Base-by-base conservation (phyloP, 2,113 vertebrate species). In the Casuarius casuarius region DNA sequence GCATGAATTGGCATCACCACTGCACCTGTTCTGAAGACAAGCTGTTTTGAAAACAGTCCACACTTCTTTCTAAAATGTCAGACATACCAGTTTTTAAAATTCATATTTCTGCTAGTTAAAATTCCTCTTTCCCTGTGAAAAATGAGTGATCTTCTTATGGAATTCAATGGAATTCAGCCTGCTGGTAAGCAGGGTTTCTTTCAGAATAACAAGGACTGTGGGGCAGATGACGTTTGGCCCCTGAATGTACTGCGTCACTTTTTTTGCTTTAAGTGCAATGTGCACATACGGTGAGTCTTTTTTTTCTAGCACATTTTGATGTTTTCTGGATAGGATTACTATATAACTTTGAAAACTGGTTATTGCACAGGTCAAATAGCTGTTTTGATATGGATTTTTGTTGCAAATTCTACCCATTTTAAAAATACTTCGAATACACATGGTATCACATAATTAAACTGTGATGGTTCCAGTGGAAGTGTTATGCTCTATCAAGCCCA, bases 341-440 rank as follows among this genome's bases (percentile, higher is more conserved):
- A 9, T 28, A 26, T 35, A 71, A 22, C 31, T 95, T 68, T 89
- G 74, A 85, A 95, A 94, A 62, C 44, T 79, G 67, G 18, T 62
- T 85, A n/a, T 46, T 83, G 42, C n/a, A 83, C 46, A 85, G 78
- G 77, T 94, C 87, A 87, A 65, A 62, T 71, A 83, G 71, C 42
- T 92, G 31, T 80, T 95, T 80, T 77, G 62, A 91, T 87, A 80
- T 9, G 25, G 8, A 42, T 94, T 95, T 83, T 89, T 23, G 62
- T 46, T 95, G 46, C 71, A 96, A 92, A 94, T 93, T 84, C 72
- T 85, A 40, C 12, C 5, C 19, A 73, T 91, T 95, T 95, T 74
- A 74, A 67, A 85, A 94, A 80, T 80, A 80, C n/a, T 92, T 72
- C 46, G 59, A 83, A 46, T 80, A 94, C 20, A 66, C 80, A 74